phyloP scores from a whole-genome alignment of 1,140 invertebrate genomes.

The Dendroctonus ponderosae region DNA sequence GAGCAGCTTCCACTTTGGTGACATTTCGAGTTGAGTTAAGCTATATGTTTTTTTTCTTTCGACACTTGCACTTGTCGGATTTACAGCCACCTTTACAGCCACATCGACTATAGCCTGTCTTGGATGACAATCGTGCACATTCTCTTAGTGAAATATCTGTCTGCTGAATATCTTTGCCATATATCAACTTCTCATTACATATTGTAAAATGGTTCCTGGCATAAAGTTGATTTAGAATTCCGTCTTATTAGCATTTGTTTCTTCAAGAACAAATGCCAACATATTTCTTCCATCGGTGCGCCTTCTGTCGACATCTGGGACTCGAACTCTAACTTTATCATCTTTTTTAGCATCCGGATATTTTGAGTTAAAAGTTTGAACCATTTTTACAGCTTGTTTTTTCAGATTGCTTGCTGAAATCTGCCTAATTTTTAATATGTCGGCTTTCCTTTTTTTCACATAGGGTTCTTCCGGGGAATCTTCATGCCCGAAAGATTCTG shows the following conservation, averaged over 20 bases:
- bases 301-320: conserved; percentile 33
- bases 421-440: too few species aligned
- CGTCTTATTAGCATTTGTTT: conserved; percentile 13
- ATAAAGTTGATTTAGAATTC: conserved; percentile 25
- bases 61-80: conserved; percentile 38
- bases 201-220: conserved; percentile 24
- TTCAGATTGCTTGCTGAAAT: not conserved
- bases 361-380: conserved; percentile 23
- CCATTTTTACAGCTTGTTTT: conserved; percentile 23
- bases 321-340: conserved; percentile 29
- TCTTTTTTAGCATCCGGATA: conserved; percentile 29
- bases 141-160: conserved; percentile 16
- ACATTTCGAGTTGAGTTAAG: conserved; percentile 40
- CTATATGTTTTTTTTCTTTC: conserved; percentile 24
- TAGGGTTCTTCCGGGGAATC: too few species aligned
- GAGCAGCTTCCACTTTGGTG: conserved; percentile 31
- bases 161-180: conserved; percentile 16
- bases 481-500: too few species aligned
- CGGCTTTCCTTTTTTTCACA: too few species aligned
- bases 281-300: conserved; percentile 32
- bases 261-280: conserved; percentile 25
- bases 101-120: conserved; percentile 38
- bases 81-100: conserved; percentile 31
- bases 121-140: conserved; percentile 25
- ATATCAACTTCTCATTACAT: conserved; percentile 26